Evolutionary conservation across 2,888 invertebrate genomes (phyloP).

Genomic region (Euplagia quadripunctaria): DNA sequence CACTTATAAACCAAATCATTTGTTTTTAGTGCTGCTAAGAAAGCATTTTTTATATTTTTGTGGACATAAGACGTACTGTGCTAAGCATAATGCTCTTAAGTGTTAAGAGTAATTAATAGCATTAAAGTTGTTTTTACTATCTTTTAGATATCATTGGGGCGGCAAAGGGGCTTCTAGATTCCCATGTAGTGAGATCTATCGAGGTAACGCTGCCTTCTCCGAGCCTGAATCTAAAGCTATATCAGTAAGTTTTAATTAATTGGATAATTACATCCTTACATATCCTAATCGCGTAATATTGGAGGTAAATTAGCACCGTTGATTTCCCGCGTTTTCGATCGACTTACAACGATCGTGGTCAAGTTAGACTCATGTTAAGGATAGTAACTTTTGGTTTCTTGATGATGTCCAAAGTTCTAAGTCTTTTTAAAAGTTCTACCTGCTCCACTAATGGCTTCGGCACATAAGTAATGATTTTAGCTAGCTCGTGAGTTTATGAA

Average conservation of each 20-base stretch:
- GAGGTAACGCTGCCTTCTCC: constrained; percentile 93
- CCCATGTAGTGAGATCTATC: constrained; percentile 94
- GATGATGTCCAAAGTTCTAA: no score
- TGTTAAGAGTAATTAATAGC: no score
- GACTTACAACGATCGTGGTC: not conserved
- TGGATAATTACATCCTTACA: not conserved
- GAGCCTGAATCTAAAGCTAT: constrained; percentile 94
- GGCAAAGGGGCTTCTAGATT: constrained; percentile 93
- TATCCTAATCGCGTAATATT: not conserved
- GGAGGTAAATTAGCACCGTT: not conserved
- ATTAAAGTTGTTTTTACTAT: not conserved
- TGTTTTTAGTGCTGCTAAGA: no score
- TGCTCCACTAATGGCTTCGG: no score
- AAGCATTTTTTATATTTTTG: no score
- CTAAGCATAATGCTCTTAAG: no score
- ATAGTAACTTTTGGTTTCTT: no score
- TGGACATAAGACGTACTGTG: no score
- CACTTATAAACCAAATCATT: not conserved
- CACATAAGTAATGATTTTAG: no score
- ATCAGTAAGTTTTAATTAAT: constrained; percentile 65
- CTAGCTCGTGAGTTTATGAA: not conserved
- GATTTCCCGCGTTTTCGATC: not conserved
- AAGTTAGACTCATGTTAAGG: no score
- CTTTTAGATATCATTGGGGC: constrained; percentile 92
- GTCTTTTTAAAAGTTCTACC: no score